Conservation (phyloP, 2,888 invertebrate genomes). For the Cheilosia soror region DNA sequence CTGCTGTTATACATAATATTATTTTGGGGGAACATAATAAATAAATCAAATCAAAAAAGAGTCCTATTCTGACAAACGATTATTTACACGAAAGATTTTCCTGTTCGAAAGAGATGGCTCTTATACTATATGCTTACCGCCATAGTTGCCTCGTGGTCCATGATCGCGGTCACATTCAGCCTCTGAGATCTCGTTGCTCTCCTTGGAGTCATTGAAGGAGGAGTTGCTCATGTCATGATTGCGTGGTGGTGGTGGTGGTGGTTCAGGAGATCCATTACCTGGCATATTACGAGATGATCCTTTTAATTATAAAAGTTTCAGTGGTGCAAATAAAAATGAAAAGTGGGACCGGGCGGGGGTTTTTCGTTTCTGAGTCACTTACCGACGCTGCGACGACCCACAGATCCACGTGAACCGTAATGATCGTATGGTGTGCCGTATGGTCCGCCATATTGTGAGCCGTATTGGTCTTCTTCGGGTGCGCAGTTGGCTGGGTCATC, state of each 20-base stretch:
- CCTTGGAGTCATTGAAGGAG: constrained; percentile 96
- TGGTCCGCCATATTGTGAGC: constrained; percentile 90
- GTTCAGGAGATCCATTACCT: constrained; percentile 87
- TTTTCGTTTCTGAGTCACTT: constrained; percentile 65
- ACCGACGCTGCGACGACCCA: constrained; percentile 87
- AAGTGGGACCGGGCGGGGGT: constrained; percentile 39
- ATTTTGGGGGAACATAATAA: not conserved
- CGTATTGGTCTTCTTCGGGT: constrained; percentile 95
- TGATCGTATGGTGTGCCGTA: constrained; percentile 95
- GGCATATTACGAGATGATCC: constrained; percentile 83
- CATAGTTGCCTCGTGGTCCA: constrained; percentile 91
- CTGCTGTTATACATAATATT: constrained; percentile 29
- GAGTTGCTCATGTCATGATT: constrained; percentile 93
- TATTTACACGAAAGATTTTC: constrained; percentile 35
- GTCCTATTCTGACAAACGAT: constrained; percentile 16
- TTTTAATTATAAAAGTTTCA: constrained; percentile 71
- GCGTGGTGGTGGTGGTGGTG: constrained; percentile 91
- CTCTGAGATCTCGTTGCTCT: constrained; percentile 96
- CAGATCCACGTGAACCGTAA: constrained; percentile 93
- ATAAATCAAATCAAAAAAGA: not conserved
- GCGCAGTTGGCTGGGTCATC: constrained; percentile 97
- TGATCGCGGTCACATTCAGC: constrained; percentile 95
- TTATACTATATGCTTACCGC: constrained; percentile 86
- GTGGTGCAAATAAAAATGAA: constrained; percentile 20
- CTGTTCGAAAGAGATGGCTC: constrained; percentile 2